Evolutionary conservation across 2,797 vertebrate species (phyloP).

Genomic region (Labroides dimidiatus): DNA sequence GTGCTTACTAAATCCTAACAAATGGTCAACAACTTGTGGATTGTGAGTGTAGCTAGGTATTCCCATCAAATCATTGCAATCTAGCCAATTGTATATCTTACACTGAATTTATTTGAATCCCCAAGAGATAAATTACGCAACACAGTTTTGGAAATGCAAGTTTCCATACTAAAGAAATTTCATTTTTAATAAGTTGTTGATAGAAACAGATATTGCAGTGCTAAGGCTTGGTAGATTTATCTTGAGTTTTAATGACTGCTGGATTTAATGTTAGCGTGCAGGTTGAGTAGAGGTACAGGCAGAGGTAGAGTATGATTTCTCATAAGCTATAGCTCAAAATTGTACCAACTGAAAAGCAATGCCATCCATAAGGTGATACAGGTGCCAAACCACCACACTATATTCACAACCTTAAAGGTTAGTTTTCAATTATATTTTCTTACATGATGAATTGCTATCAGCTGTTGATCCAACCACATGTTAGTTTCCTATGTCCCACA

Average conservation of each 20-base stretch:
- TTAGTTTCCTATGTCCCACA: background rate
- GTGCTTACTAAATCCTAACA: background rate
- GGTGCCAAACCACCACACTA: background rate
- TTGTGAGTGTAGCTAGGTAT: background rate
- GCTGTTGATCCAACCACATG: background rate
- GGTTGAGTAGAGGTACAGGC: too few species aligned
- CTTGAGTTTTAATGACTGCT: background rate
- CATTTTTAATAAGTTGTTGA: conserved; percentile 1
- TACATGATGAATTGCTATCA: background rate
- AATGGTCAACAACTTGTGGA: background rate
- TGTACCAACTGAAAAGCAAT: too few species aligned
- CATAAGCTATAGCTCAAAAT: too few species aligned
- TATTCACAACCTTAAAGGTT: background rate
- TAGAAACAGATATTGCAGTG: background rate
- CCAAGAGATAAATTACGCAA: background rate
- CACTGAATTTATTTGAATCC: background rate
- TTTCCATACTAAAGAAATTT: background rate
- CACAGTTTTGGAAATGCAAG: background rate
- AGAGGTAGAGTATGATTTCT: too few species aligned
- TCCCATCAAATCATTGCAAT: background rate
- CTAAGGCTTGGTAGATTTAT: background rate
- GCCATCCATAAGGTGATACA: too few species aligned
- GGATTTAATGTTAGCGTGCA: background rate
- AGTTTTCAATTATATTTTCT: background rate
- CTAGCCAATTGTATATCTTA: background rate